Conservation (phyloP, 2,797 vertebrate species). For the Rousettus madagascariensis region DNA sequence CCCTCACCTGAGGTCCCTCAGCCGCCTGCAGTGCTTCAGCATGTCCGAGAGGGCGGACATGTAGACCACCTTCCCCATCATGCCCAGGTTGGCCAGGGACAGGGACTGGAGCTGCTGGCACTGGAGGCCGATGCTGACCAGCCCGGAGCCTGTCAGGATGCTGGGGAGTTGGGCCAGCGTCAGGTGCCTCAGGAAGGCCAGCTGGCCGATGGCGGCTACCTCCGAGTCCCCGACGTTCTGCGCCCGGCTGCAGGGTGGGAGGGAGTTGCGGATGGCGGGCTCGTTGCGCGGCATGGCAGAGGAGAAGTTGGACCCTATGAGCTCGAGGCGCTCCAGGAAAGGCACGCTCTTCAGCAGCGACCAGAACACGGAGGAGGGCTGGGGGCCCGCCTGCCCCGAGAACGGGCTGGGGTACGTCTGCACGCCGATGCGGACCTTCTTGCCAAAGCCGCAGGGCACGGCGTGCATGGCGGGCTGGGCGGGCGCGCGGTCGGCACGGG, state of each 20-base stretch:
- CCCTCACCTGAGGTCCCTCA: conserved; percentile 91
- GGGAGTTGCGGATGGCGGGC: conserved; percentile 92
- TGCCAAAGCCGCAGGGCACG: conserved; percentile 89
- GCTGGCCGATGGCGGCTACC: conserved; percentile 90
- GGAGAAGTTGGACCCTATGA: conserved; percentile 95
- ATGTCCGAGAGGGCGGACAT: conserved; percentile 91
- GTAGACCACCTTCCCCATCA: conserved; percentile 94
- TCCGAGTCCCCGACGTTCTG: conserved; percentile 90
- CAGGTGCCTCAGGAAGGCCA: conserved; percentile 89
- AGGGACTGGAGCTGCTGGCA: conserved; percentile 91
- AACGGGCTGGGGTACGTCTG: conserved; percentile 84
- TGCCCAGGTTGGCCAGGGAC: conserved; percentile 95
- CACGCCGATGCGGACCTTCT: conserved; percentile 90
- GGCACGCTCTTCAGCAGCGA: conserved; percentile 88
- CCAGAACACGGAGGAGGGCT: conserved; percentile 86
- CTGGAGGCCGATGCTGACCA: conserved; percentile 88
- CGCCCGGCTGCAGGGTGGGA: conserved; percentile 92
- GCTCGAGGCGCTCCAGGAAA: conserved; percentile 90
- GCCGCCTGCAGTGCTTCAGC: conserved; percentile 90
- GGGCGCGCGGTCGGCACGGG: conserved; percentile 76
- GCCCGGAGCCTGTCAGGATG: conserved; percentile 91
- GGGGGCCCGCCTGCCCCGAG: conserved; percentile 74
- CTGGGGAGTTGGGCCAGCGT: conserved; percentile 95
- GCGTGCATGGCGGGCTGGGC: conserved; percentile 71
- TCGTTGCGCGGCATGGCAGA: conserved; percentile 96